Evolutionary conservation across 1,140 invertebrate genomes (phyloP), one percentile per base, ranked within the genome.

Genomic region (Hycleus cichorii): DNA sequence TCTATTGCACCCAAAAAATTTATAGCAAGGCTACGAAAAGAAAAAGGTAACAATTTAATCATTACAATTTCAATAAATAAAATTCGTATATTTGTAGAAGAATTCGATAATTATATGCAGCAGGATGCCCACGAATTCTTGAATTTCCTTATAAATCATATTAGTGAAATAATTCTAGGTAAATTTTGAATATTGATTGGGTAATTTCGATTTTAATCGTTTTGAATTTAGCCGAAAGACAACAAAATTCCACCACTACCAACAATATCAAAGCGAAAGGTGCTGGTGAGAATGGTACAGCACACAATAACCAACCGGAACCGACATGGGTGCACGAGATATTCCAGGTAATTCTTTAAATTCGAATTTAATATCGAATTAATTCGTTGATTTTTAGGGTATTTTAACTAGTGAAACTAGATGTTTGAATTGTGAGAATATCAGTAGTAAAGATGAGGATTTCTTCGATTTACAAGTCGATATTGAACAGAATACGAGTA

Each of bases 81-180:
- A 25, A 64, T 59, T 59, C 46, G 66, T 57, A 10, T 68, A 72
- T 72, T 84, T 86, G 64, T 80, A 95, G 95, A 97, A 78, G 87
- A 96, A 70, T 99, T 99, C 83, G 96, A 99, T 77, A 99, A 99
- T 76, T 98, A 97, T 72, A 95, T 98, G 89, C 96, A 99, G 76
- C 97, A 99, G 81, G 97, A 99, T 88, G 97, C 97, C 46, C 97
- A 99, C 75, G 97, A 99, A 77, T 99, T 99, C 81, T 81, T 99
- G 47, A 99, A 99, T 76, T 99, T 98, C 77, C 81, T 99, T 47
- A 92, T 99, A 48, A 99, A 99, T 78, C 90, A 91, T 73, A 93
- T 94, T 70, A 93, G 92, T 78, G 91, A 93, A 80, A 92, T 92
- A 63, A 90, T 98, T 66, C 76, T 93, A 74, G 89, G 89, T 89